Conservation (phyloP, 2,113 vertebrate species). For the Pelvicachromis taeniatus region DNA sequence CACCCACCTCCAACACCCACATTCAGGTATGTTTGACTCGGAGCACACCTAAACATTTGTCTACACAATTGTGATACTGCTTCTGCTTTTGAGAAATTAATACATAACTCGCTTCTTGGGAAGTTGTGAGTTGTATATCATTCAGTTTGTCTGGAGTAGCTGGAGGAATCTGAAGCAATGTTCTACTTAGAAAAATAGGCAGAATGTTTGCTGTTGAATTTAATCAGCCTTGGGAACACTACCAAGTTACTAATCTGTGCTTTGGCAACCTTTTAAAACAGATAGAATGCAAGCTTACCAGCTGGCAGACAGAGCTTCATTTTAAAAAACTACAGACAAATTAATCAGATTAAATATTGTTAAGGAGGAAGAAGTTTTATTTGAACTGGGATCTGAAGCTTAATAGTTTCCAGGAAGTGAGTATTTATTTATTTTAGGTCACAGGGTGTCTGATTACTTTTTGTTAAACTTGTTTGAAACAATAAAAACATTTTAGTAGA, state of each 20-base stretch:
- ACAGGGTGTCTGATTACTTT: not conserved
- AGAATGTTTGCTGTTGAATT: not conserved
- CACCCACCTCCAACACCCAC: constrained; percentile 2
- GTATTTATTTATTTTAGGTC: not conserved
- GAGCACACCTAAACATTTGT: not conserved
- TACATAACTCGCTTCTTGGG: not conserved
- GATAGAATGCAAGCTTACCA: not conserved
- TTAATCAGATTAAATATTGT: not conserved
- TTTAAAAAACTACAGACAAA: not conserved
- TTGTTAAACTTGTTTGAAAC: not conserved
- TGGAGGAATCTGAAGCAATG: not conserved
- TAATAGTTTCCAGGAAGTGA: not conserved
- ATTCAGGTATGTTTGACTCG: not conserved
- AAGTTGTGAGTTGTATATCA: not conserved
- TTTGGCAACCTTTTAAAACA: not conserved
- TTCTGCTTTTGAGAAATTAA: not conserved
- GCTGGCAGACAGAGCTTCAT: not conserved
- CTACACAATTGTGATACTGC: not conserved
- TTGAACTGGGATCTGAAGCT: not conserved
- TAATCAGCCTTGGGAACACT: not conserved
- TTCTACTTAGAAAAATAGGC: not conserved
- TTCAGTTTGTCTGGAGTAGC: not conserved
- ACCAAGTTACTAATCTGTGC: constrained; percentile 16
- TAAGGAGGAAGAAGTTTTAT: not conserved
- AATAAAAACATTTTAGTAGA: not conserved